phyloP scores from a whole-genome alignment of 1,140 invertebrate species.

The Ceratosolen solmsi region DNA sequence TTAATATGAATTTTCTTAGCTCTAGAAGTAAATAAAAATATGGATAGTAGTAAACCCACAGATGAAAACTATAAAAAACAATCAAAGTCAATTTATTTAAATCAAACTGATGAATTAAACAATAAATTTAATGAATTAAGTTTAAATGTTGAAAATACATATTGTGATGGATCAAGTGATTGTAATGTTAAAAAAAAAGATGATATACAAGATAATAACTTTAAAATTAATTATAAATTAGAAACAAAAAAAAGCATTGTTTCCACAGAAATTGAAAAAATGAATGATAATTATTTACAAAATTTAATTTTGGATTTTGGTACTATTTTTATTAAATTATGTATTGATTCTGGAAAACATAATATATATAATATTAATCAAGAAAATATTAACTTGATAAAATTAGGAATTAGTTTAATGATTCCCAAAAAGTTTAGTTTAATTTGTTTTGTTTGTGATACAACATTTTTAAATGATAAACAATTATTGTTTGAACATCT shows the following conservation, averaged over 20 bases:
- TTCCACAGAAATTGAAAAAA: too few relatives aligned
- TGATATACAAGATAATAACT: too few relatives aligned
- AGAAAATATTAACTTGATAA: constrained; percentile 3
- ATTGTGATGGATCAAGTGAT: too few relatives aligned
- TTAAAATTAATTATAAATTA: too few relatives aligned
- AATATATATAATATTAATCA: constrained; percentile 37
- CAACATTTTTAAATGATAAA: not conserved
- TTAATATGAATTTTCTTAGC: too few relatives aligned
- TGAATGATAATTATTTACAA: too few relatives aligned
- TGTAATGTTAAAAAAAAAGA: too few relatives aligned
- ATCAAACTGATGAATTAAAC: not conserved
- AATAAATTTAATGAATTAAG: not conserved
- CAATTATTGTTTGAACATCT: constrained; percentile 39
- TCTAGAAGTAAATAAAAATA: too few relatives aligned
- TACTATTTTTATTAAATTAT: constrained; percentile 7
- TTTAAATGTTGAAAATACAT: not conserved
- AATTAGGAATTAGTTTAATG: constrained; percentile 18
- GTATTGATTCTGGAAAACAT: constrained; percentile 8
- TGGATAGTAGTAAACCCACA: not conserved
- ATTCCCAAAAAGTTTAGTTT: not conserved
- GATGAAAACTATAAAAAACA: not conserved
- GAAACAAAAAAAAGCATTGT: too few relatives aligned
- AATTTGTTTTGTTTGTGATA: constrained; percentile 8
- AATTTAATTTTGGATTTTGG: not conserved
- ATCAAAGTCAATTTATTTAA: not conserved